Evolutionary conservation across 1,140 invertebrate genomes (phyloP).

Genomic region (Luehdorfia chinensis): DNA sequence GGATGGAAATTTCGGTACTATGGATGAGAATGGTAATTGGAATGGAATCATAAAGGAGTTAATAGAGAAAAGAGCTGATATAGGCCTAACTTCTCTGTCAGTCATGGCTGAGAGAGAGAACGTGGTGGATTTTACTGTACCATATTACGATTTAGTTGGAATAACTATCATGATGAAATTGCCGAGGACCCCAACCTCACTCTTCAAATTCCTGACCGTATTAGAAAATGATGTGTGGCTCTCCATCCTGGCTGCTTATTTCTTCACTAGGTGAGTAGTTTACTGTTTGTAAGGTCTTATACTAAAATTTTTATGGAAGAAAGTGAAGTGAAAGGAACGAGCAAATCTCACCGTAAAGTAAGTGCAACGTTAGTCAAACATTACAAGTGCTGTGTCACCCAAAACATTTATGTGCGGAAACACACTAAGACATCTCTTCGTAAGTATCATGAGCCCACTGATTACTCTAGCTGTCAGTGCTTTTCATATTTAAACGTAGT

Average conservation of each 20-base stretch:
- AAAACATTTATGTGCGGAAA: too few species aligned
- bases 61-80: constrained; percentile 93
- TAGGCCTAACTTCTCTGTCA: constrained; percentile 90
- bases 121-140: constrained; percentile 96
- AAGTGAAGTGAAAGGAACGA: background rate
- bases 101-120: constrained; percentile 97
- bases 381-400: too few species aligned
- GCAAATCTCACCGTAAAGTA: background rate
- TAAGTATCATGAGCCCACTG: too few species aligned
- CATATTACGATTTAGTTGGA: constrained; percentile 96
- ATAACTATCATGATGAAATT: constrained; percentile 95
- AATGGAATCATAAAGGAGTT: constrained; percentile 95
- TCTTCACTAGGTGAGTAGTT: constrained; percentile 87
- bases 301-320: background rate
- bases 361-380: too few species aligned
- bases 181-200: constrained; percentile 86
- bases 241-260: constrained; percentile 96
- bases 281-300: constrained; percentile 14
- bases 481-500: too few species aligned
- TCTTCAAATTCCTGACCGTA: constrained; percentile 98
- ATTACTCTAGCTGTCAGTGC: too few species aligned
- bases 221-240: constrained; percentile 97
- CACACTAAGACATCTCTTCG: too few species aligned
- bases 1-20: constrained; percentile 89
- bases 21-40: constrained; percentile 93